Evolutionary conservation across 2,113 vertebrate genomes (phyloP).

Genomic region (Parus major): DNA sequence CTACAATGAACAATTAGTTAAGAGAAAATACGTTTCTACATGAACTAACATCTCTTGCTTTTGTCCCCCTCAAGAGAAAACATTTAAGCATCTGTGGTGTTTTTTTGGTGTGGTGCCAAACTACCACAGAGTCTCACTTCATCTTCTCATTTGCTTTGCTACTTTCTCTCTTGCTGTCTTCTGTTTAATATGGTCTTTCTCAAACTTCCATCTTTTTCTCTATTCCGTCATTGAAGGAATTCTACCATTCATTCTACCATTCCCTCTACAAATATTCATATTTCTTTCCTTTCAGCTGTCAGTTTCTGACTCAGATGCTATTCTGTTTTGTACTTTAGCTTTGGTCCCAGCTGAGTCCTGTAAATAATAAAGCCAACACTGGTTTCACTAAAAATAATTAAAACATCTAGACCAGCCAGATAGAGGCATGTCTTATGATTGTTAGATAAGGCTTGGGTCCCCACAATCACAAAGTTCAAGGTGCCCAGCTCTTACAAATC

Average conservation of each 20-base stretch:
- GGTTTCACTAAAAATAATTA: neutral
- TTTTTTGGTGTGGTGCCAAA: no score
- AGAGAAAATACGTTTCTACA: neutral
- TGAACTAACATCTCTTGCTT: neutral
- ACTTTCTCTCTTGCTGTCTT: neutral
- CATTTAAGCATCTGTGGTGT: neutral
- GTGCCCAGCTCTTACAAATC: neutral
- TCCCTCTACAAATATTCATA: neutral
- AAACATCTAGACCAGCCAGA: neutral
- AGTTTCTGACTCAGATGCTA: neutral
- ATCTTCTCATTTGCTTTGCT: neutral
- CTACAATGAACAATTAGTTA: neutral
- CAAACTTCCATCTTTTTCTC: neutral
- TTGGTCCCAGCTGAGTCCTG: neutral
- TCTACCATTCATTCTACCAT: neutral
- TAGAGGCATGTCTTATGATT: accelerated
- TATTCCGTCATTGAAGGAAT: neutral
- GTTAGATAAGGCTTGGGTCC: neutral
- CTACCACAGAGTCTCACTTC: neutral
- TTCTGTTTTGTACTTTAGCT: neutral
- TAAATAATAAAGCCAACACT: neutral
- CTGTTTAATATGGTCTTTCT: neutral
- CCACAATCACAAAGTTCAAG: neutral
- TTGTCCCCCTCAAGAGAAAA: neutral
- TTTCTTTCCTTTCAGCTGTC: neutral